Evolutionary conservation across 1,140 invertebrate genomes (phyloP).

Genomic region (Drosophila azteca): DNA sequence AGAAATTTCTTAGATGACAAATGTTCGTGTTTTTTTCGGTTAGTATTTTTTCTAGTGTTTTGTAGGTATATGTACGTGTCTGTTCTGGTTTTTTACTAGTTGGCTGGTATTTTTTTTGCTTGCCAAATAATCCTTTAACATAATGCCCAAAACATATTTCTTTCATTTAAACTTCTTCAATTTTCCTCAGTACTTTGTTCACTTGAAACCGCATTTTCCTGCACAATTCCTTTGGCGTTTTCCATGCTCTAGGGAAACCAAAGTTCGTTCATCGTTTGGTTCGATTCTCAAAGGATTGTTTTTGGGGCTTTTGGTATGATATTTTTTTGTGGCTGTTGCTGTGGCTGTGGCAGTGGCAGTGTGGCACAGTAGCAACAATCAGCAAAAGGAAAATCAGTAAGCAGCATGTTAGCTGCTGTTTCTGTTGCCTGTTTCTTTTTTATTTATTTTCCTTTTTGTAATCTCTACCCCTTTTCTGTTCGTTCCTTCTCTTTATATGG

Average conservation of each 20-base stretch:
- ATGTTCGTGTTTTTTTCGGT: too few species aligned
- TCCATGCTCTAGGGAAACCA: slow-evolving; percentile 32
- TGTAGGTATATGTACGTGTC: too few species aligned
- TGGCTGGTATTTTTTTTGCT: too few species aligned
- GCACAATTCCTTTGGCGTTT: background rate
- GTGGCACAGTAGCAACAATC: slow-evolving; percentile 46
- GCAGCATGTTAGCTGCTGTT: slow-evolving; percentile 70
- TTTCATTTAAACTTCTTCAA: too few species aligned
- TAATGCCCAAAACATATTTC: too few species aligned
- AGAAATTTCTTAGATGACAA: too few species aligned
- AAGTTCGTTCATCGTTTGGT: slow-evolving; percentile 48
- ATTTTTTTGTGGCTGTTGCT: slow-evolving; percentile 9
- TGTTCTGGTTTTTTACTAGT: too few species aligned
- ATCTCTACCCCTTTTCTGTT: slow-evolving; percentile 73
- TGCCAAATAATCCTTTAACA: too few species aligned
- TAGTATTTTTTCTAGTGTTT: too few species aligned
- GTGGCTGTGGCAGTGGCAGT: slow-evolving; percentile 27
- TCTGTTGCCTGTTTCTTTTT: slow-evolving; percentile 63
- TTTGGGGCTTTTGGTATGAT: slow-evolving; percentile 13
- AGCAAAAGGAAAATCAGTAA: slow-evolving; percentile 62
- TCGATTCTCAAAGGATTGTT: slow-evolving; percentile 30
- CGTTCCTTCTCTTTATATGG: slow-evolving; percentile 7
- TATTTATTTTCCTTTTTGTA: slow-evolving; percentile 77
- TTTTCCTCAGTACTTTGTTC: too few species aligned
- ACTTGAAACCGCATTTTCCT: too few species aligned